Evolutionary conservation across 2,113 vertebrate species (phyloP), one percentile per base, ranked within the genome.

Genomic region (Etheostoma spectabile): DNA sequence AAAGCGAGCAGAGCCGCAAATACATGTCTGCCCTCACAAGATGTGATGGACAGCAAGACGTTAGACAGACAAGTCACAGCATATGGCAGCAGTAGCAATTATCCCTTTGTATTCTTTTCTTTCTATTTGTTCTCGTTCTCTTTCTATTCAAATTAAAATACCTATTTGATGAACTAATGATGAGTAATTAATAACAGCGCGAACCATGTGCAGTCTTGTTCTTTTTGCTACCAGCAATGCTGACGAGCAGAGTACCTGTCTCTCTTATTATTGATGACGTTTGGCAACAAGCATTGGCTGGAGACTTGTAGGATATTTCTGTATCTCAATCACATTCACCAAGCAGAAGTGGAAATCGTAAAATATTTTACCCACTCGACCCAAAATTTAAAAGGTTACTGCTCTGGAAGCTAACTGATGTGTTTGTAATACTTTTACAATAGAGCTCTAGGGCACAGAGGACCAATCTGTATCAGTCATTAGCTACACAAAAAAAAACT

Each of bases 141-240:
- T 27, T 27, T 27, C 27, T 27, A 3, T 27, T 68, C 48, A 73
- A 22, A 88, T 74, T 79, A 80, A 84, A 81, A 83, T 80, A 30
- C n/a, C 67, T 89, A 10, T 75, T 53, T 57, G 27, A 76, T 81
- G 66, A 84, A 87, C 8, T 35, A 69, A 13, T 21, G 67, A 82
- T 88, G 87, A 89, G 88, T 87, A 85, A 87, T 86, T 55, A 73
- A 73, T 78, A 62, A 88, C 49, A 35, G 64, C 33, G 33, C 15
- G 22, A 65, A 62, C 82, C 80, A 4, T 88, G 89, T 88, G 78
- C 61, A 45, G 88, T 91, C 91, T 88, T 92, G 88, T 86, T 63
- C 64, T 49, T 85, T 53, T 35, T 61, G 71, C 62, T 75, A 19
- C 0, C 13, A 80, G 67, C 68, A 19, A 12, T 52, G 16, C 48